Evolutionary conservation across 2,113 vertebrate genomes (phyloP).

Genomic region (Ictalurus punctatus): DNA sequence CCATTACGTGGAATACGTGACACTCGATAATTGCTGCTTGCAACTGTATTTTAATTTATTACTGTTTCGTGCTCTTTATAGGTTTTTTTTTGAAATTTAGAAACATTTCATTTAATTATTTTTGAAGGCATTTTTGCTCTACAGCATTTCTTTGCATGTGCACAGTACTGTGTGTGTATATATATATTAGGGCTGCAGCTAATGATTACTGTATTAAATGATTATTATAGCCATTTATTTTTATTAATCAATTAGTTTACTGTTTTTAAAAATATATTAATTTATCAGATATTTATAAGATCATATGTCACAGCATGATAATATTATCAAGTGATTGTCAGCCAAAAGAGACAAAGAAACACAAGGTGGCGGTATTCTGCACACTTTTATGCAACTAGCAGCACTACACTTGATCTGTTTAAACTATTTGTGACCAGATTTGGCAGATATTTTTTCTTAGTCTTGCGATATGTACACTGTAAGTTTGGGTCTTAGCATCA

Average conservation of each 20-base stretch:
- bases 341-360: background rate
- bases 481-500: background rate
- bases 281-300: background rate
- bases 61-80: too few species aligned
- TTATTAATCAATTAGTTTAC: background rate
- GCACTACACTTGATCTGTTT: background rate
- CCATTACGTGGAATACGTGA: too few species aligned
- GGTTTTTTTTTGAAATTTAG: too few species aligned
- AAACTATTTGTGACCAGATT: background rate
- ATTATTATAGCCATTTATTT: too few species aligned
- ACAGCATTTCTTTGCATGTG: too few species aligned
- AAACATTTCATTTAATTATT: too few species aligned
- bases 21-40: too few species aligned
- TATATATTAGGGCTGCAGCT: background rate
- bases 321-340: background rate
- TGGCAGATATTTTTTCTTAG: background rate
- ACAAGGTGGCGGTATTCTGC: background rate
- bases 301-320: background rate
- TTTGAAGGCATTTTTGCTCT: too few species aligned
- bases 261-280: background rate
- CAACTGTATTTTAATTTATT: too few species aligned
- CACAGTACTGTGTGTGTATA: too few species aligned
- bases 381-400: background rate
- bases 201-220: background rate
- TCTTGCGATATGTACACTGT: background rate